A percentile compares a stretch with the other conserved stretches of the same genome.
These are phyloP conservation scores for Sebastes dallii DNA, from an alignment of 2,797 vertebrate genomes.

Conservation along the genomic window DNA sequence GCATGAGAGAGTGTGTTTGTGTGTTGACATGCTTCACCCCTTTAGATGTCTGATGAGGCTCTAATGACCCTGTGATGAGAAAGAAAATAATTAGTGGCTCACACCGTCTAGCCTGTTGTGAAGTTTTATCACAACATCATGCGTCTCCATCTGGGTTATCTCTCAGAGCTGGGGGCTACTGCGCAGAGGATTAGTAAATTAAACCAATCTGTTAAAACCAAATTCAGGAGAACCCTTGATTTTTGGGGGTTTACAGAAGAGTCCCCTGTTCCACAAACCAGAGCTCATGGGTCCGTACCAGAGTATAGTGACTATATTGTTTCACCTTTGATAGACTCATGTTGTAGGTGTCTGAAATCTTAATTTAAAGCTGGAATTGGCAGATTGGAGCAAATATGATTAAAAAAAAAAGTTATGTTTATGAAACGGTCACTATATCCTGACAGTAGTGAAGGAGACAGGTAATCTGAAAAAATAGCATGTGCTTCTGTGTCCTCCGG, in stretches of 20 bases:
- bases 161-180: background rate
- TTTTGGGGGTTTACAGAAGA: background rate
- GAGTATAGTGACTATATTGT: too few species aligned
- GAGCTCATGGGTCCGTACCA: too few species aligned
- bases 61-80: constrained; percentile 5
- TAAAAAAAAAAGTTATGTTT: too few species aligned
- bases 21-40: constrained; percentile 4
- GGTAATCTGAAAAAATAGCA: too few species aligned
- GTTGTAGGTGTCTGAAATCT: too few species aligned
- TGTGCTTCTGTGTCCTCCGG: too few species aligned
- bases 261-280: background rate
- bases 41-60: constrained; percentile 18
- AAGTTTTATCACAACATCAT: constrained; percentile 2
- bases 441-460: too few species aligned
- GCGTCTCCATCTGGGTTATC: background rate
- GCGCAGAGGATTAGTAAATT: background rate
- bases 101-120: background rate
- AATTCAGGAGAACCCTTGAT: background rate
- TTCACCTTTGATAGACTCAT: too few species aligned
- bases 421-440: too few species aligned
- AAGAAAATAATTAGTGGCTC: background rate
- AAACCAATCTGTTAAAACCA: background rate
- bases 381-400: too few species aligned
- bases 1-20: background rate
- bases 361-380: too few species aligned